Percentiles rank a stretch among this genome's conserved stretches.
These are phyloP conservation scores for Brachyhypopomus occidentalis DNA, from an alignment of 2,113 vertebrate genomes.

Conservation along the genomic window DNA sequence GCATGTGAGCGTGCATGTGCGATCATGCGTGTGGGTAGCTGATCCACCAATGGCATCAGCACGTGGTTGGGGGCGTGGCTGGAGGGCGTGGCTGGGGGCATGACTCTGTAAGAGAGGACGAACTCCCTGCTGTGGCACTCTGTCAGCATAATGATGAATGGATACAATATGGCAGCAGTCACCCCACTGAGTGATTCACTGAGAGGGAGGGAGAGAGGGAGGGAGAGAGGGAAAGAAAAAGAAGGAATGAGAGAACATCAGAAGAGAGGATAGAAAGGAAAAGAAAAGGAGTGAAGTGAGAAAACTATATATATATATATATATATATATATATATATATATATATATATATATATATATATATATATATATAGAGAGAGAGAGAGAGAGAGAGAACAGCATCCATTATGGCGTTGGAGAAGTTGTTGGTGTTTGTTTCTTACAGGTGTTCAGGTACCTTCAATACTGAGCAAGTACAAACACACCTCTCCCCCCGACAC, in stretches of 20 bases:
- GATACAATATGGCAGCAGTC: constrained; percentile 64
- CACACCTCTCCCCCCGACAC: no score
- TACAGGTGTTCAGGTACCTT: no score
- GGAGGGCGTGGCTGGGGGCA: no score
- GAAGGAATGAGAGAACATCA: not conserved
- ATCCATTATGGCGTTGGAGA: no score
- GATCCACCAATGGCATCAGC: not conserved
- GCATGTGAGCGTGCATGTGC: not conserved
- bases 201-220: constrained; percentile 23
- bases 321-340: not conserved
- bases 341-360: no score
- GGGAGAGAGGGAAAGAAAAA: constrained; percentile 1
- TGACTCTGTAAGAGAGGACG: constrained; percentile 41
- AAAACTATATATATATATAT: not conserved
- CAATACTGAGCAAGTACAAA: no score
- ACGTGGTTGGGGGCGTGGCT: not conserved
- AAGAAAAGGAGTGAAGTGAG: not conserved
- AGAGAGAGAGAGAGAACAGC: not conserved
- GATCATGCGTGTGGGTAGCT: not conserved
- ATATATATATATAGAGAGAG: not conserved
- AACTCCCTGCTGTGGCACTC: constrained; percentile 66
- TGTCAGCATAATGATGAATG: constrained; percentile 67
- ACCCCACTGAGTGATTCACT: constrained; percentile 52
- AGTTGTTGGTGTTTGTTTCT: no score
- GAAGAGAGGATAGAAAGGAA: not conserved